Evolutionary conservation across 2,888 invertebrate genomes (phyloP).

Genomic region (Pseudeuparius sepicola): DNA sequence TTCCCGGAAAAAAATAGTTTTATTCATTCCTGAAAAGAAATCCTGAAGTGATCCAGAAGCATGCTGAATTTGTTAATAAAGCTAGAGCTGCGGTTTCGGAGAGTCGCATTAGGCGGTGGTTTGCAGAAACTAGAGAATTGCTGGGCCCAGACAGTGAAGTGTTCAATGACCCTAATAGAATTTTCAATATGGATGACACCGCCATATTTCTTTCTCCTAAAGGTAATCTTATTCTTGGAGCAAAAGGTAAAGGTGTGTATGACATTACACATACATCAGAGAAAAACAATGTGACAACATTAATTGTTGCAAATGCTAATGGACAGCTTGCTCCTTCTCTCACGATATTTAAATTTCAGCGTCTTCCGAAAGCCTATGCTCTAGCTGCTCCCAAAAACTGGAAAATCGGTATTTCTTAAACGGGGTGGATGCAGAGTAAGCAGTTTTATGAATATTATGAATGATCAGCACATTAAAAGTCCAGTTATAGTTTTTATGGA

Average conservation of each 20-base stretch:
- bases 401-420: slow-evolving; percentile 16
- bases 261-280: slow-evolving; percentile 9
- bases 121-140: slow-evolving; percentile 3
- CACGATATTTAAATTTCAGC: neutral
- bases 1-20: slow-evolving; percentile 9
- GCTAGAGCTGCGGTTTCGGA: slow-evolving; percentile 7
- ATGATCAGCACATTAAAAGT: slow-evolving; percentile 5
- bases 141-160: slow-evolving; percentile 6
- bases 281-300: slow-evolving; percentile 17
- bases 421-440: slow-evolving; percentile 19
- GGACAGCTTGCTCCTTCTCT: slow-evolving; percentile 11
- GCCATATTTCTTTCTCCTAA: slow-evolving; percentile 17
- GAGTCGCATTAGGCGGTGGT: slow-evolving; percentile 5
- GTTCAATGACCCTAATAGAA: slow-evolving; percentile 3
- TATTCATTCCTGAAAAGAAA: too few relatives aligned
- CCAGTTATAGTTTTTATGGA: slow-evolving; percentile 14
- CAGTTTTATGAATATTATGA: slow-evolving; percentile 13
- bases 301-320: slow-evolving; percentile 13
- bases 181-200: slow-evolving; percentile 18
- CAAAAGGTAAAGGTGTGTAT: slow-evolving; percentile 13
- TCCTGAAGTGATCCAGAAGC: slow-evolving; percentile 4
- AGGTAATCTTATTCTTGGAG: slow-evolving; percentile 12
- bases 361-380: slow-evolving; percentile 1
- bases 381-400: slow-evolving; percentile 10
- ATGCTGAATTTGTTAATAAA: slow-evolving; percentile 8